Evolutionary conservation across 1,140 invertebrate genomes (phyloP), one percentile per base, ranked within the genome.

Genomic region (Bombus superbus): DNA sequence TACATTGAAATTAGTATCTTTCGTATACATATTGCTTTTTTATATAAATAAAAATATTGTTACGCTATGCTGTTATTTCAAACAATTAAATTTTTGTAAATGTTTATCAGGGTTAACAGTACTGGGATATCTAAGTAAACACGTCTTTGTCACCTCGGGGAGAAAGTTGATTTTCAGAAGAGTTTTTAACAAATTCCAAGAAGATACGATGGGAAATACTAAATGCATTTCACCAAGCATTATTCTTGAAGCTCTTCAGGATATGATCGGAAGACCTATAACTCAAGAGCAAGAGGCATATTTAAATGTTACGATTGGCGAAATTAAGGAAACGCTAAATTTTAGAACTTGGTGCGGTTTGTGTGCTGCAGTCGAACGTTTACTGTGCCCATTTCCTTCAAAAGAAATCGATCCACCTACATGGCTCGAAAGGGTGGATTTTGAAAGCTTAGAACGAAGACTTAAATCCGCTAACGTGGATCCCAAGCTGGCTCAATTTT

Each of bases 311-410:
- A 90, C 96, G 6, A 94, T 97, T 84, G 95, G 96, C 94, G 91
- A 95, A 1, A 92, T 94, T 38, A 92, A 93, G 3, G 95, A 96
- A 72, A 92, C 95, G 2, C 87, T 97, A 35, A 96, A 96, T 92
- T 97, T 97, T 91, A 95, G 96, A 68, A 96, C 95, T 6, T 97
- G 97, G 96, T 97, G 97, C 90, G 97, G 97, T 22, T 91, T 97
- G 32, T 97, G 97, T 89, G 97, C 96, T 0, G 93, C 96, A 10
- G 96, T 96, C 87, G 97, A 97, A 91, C 94, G 97, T 81, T 91
- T 97, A 68, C 93, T 96, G 9, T 96, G 96, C 42, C 92, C 95
- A 28, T 94, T 96, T n/a, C 94, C 95, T 8, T 89, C 93, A 0
- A 93, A 94, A 66, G 93, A 95, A 0, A 90, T 93, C 35, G 96